These are phyloP conservation scores for Parauchenoglanis ngamensis DNA, from an alignment of 2,797 vertebrate species.

Conservation along the genomic window DNA sequence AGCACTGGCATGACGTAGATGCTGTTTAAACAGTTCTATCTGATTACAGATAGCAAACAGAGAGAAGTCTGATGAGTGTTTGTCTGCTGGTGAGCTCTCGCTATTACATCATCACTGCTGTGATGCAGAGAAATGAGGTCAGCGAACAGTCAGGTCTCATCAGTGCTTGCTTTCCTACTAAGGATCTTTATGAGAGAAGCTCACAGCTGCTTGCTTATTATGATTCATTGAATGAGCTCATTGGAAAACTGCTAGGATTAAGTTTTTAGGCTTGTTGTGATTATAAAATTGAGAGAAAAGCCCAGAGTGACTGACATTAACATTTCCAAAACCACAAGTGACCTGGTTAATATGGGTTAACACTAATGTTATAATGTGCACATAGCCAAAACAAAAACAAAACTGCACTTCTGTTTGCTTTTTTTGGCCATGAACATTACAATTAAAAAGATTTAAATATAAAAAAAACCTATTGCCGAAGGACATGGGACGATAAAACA, in stretches of 20 bases:
- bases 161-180: conserved; percentile 12
- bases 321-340: background rate
- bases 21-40: conserved; percentile 45
- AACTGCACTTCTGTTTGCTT: background rate
- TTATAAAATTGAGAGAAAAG: conserved; percentile 6
- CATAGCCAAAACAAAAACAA: background rate
- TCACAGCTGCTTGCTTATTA: conserved; percentile 19
- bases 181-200: background rate
- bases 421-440: background rate
- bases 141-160: conserved; percentile 27
- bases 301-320: background rate
- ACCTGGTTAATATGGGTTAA: background rate
- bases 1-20: conserved; percentile 44
- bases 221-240: conserved; percentile 23
- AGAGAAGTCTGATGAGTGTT: conserved; percentile 33
- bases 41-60: conserved; percentile 54
- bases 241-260: conserved; percentile 14
- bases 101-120: conserved; percentile 50
- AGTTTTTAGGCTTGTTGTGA: background rate
- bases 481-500: background rate
- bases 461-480: background rate
- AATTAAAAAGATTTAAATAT: background rate
- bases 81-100: conserved; percentile 37
- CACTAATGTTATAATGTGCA: background rate
- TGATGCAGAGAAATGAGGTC: conserved; percentile 33